Conservation (phyloP, 2,888 invertebrate species). For the Nesidiocoris tenuis region DNA sequence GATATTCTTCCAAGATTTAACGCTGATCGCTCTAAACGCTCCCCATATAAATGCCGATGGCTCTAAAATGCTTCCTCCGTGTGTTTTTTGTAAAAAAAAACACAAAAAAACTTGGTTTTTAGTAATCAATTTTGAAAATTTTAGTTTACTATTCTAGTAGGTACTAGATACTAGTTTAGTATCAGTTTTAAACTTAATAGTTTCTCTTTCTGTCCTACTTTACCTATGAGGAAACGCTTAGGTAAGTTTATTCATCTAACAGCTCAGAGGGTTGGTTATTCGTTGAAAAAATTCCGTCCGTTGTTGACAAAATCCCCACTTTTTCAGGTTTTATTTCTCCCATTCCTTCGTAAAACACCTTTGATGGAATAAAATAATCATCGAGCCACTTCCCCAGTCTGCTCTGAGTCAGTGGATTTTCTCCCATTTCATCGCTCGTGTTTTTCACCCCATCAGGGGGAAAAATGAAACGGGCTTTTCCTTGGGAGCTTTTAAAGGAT, state of each 20-base stretch:
- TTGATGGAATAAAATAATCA: not conserved
- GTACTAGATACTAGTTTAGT: no score
- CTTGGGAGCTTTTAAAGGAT: constrained; percentile 20
- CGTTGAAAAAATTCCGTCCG: not conserved
- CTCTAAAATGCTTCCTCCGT: no score
- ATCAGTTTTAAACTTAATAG: no score
- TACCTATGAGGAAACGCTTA: no score
- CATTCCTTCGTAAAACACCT: not conserved
- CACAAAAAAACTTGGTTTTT: no score
- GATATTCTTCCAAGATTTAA: no score
- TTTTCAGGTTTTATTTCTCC: not conserved
- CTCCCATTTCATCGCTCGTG: not conserved
- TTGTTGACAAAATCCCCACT: not conserved
- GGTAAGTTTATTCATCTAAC: not conserved
- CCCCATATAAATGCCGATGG: no score
- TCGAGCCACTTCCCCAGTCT: not conserved
- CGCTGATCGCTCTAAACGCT: no score
- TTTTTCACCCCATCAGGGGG: not conserved
- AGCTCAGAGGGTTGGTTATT: not conserved
- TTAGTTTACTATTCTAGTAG: no score
- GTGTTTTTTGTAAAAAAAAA: no score
- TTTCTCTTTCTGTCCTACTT: no score
- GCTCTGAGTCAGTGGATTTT: not conserved
- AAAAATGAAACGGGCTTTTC: not conserved
- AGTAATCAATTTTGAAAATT: no score